Base-by-base conservation (phyloP, 2,797 vertebrate genomes). In the Phoebastria nigripes region DNA sequence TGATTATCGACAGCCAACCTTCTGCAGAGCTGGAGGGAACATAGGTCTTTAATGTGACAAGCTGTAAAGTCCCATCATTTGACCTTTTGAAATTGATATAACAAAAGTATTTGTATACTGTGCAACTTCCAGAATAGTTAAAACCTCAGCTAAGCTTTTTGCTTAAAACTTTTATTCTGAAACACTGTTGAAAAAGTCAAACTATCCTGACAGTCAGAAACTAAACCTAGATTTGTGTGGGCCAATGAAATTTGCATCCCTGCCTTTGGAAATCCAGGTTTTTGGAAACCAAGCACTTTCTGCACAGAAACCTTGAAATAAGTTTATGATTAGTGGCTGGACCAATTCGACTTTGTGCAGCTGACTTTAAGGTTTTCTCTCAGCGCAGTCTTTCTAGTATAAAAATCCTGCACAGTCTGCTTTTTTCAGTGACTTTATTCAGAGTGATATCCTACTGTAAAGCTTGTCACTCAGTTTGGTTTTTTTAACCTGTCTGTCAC, bases 41-140 rank as follows among this genome's bases (percentile, higher is more conserved):
- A 2, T 20, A 16, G 16, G 9, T 42, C 47, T 56, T 1, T 41
- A 51, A 17, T 12, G 26, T 46, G 41, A 25, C 49, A 54, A 46
- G 28, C 39, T 51, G 10, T 49, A 8, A 72, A 69, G 55, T 65
- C 28, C 29, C 18, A 35, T 63, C 42, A 15, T 62, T 7, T 49
- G 33, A 31, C 14, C 39, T 59, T 65, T 74, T 74, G 72, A 70
- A 90, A 55, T 74, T 5, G 37, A 33, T 44, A 25, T 61, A 46
- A 62, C 41, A 44, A 7, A 54, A 54, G 7, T 21, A 26, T 11
- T 19, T 0, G 0, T 47, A 17, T 33, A 51, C 46, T 21, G 19
- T 54, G 37, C 33, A 19, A 26, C 56, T 66, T 62, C 47, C 39
- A 67, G 63, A 54, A 7, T 15, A 49, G 33, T 25, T 78, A 42